phyloP scores from a whole-genome alignment of 2,797 vertebrate genomes.

The Amazona ochrocephala region DNA sequence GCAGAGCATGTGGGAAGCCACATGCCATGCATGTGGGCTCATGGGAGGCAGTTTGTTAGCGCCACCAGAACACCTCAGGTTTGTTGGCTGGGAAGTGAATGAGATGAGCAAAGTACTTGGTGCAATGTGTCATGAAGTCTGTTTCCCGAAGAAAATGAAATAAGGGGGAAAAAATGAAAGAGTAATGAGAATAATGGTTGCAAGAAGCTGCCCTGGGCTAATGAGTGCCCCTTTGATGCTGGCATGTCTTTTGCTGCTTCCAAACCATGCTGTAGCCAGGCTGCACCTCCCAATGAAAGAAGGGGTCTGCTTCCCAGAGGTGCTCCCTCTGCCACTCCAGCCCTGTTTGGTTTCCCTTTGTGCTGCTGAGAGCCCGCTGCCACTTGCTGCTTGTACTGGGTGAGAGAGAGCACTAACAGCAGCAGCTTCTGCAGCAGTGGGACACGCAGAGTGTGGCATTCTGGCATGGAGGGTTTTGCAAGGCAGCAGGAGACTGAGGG shows the following conservation, averaged over 20 bases:
- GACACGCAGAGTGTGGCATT: rapidly evolving
- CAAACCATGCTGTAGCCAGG: neutral
- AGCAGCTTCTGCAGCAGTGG: neutral
- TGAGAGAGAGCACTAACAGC: neutral
- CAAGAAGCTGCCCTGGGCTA: neutral
- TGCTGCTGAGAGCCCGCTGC: neutral
- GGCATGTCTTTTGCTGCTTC: conserved; percentile 28
- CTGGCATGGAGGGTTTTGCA: neutral
- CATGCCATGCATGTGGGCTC: neutral
- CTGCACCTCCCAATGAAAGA: neutral
- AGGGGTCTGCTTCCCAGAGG: neutral
- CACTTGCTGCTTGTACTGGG: rapidly evolving
- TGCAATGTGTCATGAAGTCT: neutral
- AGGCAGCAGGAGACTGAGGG: neutral
- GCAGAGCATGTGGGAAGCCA: neutral
- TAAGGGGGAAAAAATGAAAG: neutral
- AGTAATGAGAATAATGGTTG: conserved; percentile 17
- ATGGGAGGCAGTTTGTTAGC: neutral
- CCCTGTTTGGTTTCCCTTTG: neutral
- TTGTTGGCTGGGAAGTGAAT: neutral
- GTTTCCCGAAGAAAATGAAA: neutral
- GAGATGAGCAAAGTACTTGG: neutral
- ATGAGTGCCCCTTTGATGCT: conserved; percentile 5
- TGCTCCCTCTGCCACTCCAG: neutral
- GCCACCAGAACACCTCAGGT: neutral